phyloP scores from a whole-genome alignment of 2,888 invertebrate genomes.

The Cephus pygmeus region DNA sequence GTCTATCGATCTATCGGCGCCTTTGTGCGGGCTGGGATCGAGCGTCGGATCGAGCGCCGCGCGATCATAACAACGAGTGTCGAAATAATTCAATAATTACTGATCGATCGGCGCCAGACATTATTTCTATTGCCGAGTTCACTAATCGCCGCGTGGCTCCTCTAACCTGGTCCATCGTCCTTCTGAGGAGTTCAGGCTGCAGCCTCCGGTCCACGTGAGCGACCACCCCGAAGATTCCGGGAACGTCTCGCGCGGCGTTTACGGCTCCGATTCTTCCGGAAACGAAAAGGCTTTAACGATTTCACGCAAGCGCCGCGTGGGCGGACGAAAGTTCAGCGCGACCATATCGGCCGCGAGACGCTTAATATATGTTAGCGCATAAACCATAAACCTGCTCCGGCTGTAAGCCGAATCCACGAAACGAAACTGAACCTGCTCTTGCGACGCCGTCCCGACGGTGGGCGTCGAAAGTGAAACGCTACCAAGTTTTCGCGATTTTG shows the following conservation, averaged over 20 bases:
- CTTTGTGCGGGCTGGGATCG: slow-evolving; percentile 8
- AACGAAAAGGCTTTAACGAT: slow-evolving; percentile 4
- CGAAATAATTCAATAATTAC: slow-evolving; percentile 12
- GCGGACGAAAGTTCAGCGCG: slow-evolving; percentile 10
- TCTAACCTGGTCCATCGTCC: neutral
- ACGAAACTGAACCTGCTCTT: slow-evolving; percentile 43
- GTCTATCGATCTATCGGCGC: slow-evolving; percentile 19
- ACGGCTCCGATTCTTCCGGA: neutral
- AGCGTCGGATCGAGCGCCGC: slow-evolving; percentile 11
- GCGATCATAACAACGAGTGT: slow-evolving; percentile 8
- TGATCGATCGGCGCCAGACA: neutral
- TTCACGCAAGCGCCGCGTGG: slow-evolving; percentile 7
- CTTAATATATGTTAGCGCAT: slow-evolving; percentile 42
- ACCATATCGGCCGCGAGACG: slow-evolving; percentile 18
- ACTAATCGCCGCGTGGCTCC: neutral
- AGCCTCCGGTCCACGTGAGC: too few species aligned
- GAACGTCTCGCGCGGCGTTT: neutral
- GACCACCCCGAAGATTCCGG: too few species aligned
- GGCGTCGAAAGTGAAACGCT: slow-evolving; percentile 41
- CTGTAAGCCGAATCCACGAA: slow-evolving; percentile 39
- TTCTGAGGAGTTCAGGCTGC: neutral
- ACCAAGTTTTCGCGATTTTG: slow-evolving; percentile 1
- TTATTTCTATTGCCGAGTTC: neutral
- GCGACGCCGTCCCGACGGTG: slow-evolving; percentile 25
- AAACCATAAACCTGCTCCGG: slow-evolving; percentile 48